A percentile compares a stretch with the other conserved stretches of the same genome.
These are phyloP conservation scores for Metaphire vulgaris DNA, from an alignment of 1,140 invertebrate genomes.

Conservation along the genomic window DNA sequence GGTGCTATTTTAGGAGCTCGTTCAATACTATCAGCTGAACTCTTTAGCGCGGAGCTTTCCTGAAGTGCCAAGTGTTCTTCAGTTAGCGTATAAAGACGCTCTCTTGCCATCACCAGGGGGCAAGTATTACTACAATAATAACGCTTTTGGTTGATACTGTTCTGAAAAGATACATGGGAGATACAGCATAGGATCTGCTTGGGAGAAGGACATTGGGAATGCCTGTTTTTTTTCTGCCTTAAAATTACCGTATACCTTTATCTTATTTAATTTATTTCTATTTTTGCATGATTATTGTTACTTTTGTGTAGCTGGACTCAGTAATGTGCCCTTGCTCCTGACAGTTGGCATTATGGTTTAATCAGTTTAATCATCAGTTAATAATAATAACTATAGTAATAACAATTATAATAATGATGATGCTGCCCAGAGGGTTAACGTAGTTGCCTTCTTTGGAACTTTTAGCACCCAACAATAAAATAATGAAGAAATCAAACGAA, in stretches of 20 bases:
- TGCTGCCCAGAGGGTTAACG: too few species aligned
- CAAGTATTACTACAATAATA: not conserved
- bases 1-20: conserved; percentile 72
- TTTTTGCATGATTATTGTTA: too few species aligned
- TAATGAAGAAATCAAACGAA: too few species aligned
- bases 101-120: not conserved
- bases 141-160: not conserved
- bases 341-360: too few species aligned
- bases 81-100: conserved; percentile 47
- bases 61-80: conserved; percentile 49
- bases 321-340: too few species aligned
- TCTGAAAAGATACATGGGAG: not conserved
- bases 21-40: conserved; percentile 80
- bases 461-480: too few species aligned
- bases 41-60: conserved; percentile 81
- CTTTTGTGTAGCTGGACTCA: too few species aligned
- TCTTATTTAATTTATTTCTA: not conserved
- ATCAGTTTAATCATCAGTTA: not conserved
- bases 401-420: too few species aligned
- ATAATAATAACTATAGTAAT: not conserved
- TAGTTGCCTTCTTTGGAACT: too few species aligned
- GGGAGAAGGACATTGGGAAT: not conserved
- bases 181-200: not conserved
- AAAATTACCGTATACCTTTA: not conserved
- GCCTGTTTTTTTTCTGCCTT: too few species aligned